These are phyloP conservation scores for Tipula helvola DNA, from an alignment of 2,888 invertebrate species.

Conservation along the genomic window DNA sequence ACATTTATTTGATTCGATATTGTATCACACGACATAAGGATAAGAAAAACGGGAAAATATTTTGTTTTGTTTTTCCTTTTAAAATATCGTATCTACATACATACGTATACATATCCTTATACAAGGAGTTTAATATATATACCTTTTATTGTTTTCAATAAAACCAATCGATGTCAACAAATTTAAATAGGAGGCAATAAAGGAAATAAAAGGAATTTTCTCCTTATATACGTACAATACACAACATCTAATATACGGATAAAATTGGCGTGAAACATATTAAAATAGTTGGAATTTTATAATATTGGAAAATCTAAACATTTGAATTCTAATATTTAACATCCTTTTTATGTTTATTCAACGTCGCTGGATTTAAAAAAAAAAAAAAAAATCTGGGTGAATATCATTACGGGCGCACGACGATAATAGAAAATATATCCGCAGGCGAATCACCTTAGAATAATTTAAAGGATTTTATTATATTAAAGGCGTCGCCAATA, in stretches of 20 bases:
- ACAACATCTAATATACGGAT: neutral
- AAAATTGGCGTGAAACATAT: slow-evolving; percentile 9
- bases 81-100: neutral
- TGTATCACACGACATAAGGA: neutral
- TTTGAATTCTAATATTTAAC: neutral
- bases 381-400: neutral
- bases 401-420: neutral
- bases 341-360: neutral
- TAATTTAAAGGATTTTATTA: neutral
- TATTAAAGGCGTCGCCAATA: neutral
- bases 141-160: slow-evolving; percentile 9
- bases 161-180: slow-evolving; percentile 10
- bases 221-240: neutral
- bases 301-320: neutral
- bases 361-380: neutral
- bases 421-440: neutral
- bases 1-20: slow-evolving; percentile 4
- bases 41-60: neutral
- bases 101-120: neutral
- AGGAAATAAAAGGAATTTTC: slow-evolving; percentile 4
- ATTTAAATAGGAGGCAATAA: slow-evolving; percentile 9
- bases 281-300: slow-evolving; percentile 9
- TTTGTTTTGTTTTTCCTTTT: neutral
- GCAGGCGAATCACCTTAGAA: neutral
- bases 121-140: neutral